Conservation (phyloP, 2,113 vertebrate species). For the Polyodon spathula region DNA sequence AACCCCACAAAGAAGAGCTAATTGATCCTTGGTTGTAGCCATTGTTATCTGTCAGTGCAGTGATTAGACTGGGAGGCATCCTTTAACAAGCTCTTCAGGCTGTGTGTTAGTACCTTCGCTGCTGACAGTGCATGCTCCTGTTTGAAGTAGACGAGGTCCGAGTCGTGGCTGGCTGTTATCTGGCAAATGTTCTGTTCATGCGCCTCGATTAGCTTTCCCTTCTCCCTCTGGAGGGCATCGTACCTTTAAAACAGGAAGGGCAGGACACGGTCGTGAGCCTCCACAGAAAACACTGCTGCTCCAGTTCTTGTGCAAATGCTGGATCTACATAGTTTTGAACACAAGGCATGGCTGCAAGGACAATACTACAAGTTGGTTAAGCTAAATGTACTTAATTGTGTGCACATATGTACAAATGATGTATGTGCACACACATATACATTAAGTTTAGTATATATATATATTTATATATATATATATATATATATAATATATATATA, state of each 20-base stretch:
- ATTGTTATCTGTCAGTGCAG: background rate
- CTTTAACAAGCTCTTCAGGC: background rate
- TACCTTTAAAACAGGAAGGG: slow-evolving; percentile 45
- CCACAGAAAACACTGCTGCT: background rate
- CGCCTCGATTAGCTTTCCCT: slow-evolving; percentile 49
- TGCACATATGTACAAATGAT: too few relatives aligned
- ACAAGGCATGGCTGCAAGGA: too few relatives aligned
- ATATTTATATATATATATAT: too few relatives aligned
- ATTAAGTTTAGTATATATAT: too few relatives aligned
- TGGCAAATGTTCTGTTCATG: slow-evolving; percentile 58
- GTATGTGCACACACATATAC: too few relatives aligned
- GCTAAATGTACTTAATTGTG: too few relatives aligned
- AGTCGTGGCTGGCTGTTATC: slow-evolving; percentile 61
- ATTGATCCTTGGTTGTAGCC: too few relatives aligned
- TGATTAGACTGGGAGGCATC: background rate
- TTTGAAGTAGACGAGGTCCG: slow-evolving; percentile 62
- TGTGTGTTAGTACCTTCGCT: slow-evolving; percentile 62
- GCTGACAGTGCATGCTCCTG: slow-evolving; percentile 69
- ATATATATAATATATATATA: too few relatives aligned
- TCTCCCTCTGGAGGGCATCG: slow-evolving; percentile 63
- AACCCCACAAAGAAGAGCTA: too few relatives aligned
- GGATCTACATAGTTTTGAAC: background rate
- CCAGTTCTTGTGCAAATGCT: background rate
- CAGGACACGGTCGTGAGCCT: background rate
- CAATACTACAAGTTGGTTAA: too few relatives aligned